Percentiles rank a stretch among this genome's conserved stretches.
Conservation (phyloP, 2,888 invertebrate species). For the Pollenia griseotomentosa region DNA sequence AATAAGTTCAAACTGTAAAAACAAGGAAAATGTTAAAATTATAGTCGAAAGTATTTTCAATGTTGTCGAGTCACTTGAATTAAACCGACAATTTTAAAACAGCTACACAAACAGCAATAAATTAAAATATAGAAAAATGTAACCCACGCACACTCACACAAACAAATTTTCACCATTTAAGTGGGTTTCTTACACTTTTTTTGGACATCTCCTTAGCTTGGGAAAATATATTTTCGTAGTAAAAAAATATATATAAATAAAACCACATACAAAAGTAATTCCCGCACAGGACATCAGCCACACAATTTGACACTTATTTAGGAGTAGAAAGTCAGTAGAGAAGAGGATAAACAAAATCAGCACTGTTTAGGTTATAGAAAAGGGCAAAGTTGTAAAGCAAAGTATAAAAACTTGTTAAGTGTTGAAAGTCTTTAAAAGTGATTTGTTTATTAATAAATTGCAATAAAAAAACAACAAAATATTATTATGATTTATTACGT, state of each 20-base stretch:
- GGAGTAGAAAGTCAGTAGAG: not conserved
- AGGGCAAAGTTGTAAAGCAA: conserved; percentile 70
- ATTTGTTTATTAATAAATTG: conserved; percentile 73
- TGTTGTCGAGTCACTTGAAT: conserved; percentile 44
- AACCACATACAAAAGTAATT: not conserved
- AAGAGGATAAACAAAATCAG: not conserved
- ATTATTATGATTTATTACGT: conserved; percentile 67
- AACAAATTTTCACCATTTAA: conserved; percentile 3
- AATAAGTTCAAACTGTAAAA: conserved; percentile 33
- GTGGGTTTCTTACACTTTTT: conserved; percentile 52
- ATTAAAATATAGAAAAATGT: conserved; percentile 71
- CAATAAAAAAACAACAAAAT: conserved; percentile 44
- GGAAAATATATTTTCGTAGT: conserved; percentile 14
- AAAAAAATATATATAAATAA: not conserved
- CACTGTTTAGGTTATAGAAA: conserved; percentile 22
- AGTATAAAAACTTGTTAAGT: conserved; percentile 73
- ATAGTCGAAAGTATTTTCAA: conserved; percentile 31
- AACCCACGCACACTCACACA: conserved; percentile 27
- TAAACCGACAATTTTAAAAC: conserved; percentile 40
- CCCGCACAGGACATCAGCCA: conserved; percentile 30
- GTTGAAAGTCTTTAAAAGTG: conserved; percentile 73
- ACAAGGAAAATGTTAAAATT: conserved; percentile 61
- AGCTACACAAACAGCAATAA: conserved; percentile 55
- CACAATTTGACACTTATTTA: conserved; percentile 70
- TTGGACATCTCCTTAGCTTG: conserved; percentile 23